Base-by-base conservation (phyloP, 1,140 invertebrate species). In the Bicyclus anynana region DNA sequence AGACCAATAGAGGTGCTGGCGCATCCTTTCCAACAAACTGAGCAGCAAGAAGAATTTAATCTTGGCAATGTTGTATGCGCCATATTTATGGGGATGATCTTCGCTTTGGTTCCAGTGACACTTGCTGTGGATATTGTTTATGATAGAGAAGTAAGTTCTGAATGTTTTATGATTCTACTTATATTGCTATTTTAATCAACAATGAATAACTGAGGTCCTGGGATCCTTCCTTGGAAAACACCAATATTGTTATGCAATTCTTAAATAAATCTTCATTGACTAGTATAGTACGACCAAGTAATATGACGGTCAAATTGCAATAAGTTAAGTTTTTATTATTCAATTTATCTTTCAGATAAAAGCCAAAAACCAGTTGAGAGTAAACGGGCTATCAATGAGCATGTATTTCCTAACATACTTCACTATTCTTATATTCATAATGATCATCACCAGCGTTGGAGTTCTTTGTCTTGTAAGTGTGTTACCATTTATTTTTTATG, bases 401-500 rank as follows among this genome's bases (percentile, higher is more conserved):
- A 90, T 95, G 81, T 97, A 97, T 77, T 97, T 95, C 81, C 75
- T 92, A 1, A 93, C 93, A 0, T 95, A 93, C 69, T 95, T 95
- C 71, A 90, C 93, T 12, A 91, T 95, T 3, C 87, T 95, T 18
- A 87, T 90, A n/a, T 90, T 90, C 40, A 90, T 96, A 52, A 94
- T 95, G 91, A 70, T 92, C 2, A 81, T 94, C 29, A 93, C 94
- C 44, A 93, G 91, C 68, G 84, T 90, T 2, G 91, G 93, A 16
- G 90, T 95, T 13, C 84, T 95, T n/a, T 91, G 95, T 52, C 87
- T 93, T 38, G 88, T 93, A 23, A 94, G 93, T 69, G 0, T 44
- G 5, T 16, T 17, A 10, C 3, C 5, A 38, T 38, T 38, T 29
- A 29, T 29, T 7, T 2, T 2, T 7, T 7, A 7, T 7, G 27